Base-by-base conservation (phyloP, 2,113 vertebrate species). In the Pterocles gutturalis region DNA sequence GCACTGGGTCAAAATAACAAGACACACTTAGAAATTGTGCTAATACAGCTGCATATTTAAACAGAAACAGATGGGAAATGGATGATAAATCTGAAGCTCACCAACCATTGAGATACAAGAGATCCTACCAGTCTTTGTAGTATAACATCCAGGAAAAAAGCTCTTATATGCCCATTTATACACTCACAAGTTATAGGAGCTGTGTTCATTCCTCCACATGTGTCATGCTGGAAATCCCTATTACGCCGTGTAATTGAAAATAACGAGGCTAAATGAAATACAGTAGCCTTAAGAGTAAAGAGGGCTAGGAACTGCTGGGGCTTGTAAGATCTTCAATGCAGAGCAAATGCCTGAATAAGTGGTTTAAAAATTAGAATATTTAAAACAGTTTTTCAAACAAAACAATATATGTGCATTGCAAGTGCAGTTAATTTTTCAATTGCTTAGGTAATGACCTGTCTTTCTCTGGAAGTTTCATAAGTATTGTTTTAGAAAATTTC, bases 1-100 rank as follows among this genome's bases (percentile, higher is more conserved):
- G 34, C 94, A 87, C 64, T 94, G 88, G 96, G 94, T 97, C 90
- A 97, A 95, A 95, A 93, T 73, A 91, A 93, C 49, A 96, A 87
- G 69, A 78, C 31, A 89, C n/a, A 46, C 29, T 86, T 66, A 95
- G 54, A 69, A 75, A 81, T 95, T 83, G 72, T 72, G 72, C 72
- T 89, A 96, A 96, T 96, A 91, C 51, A 90, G 87, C 90, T 95
- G 90, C 90, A 87, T 91, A 78, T 93, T 90, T 91, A 93, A 96
- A 82, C 65, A 91, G 75, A 98, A 96, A 80, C 85, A 97, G 77
- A 96, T 76, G 86, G 57, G 18, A 85, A 81, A 83, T 72, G 49
- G 60, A 96, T 95, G 72, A 89, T 81, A 83, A 45, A 96, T 92
- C 78, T 78, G 46, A 91, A 81, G 46, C 22, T 85, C 92, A 55